These are phyloP conservation scores for Thalassophryne amazonica DNA, from an alignment of 2,797 vertebrate species.

Conservation along the genomic window DNA sequence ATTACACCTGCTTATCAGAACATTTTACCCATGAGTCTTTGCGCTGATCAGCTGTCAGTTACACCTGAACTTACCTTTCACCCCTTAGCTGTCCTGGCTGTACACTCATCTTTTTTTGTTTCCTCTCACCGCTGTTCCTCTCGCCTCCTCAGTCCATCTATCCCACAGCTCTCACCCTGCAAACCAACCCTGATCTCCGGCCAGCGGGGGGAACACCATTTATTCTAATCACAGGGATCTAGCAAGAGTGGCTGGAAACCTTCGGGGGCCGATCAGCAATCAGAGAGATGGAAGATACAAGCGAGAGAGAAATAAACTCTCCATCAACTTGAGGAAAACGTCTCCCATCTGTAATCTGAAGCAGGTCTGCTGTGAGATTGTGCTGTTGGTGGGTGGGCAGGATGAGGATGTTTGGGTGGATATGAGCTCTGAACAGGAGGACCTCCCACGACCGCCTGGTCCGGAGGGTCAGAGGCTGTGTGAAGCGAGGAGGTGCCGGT, in stretches of 20 bases:
- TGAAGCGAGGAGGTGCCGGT: neutral
- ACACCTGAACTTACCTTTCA: neutral
- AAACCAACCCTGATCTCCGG: conserved; percentile 39
- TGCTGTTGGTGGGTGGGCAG: conserved; percentile 12
- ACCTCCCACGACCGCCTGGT: conserved; percentile 41
- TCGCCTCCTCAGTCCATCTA: conserved; percentile 13
- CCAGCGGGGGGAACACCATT: conserved; percentile 49
- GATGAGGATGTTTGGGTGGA: neutral
- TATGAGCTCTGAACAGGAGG: neutral
- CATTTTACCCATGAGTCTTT: no score
- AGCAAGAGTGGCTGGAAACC: conserved; percentile 60
- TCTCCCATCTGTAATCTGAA: conserved; percentile 31
- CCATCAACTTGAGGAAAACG: conserved; percentile 56
- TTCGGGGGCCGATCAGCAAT: conserved; percentile 66
- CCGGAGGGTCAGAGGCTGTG: neutral
- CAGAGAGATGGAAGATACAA: conserved; percentile 53
- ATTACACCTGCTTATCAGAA: no score
- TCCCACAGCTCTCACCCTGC: conserved; percentile 24
- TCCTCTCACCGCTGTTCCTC: conserved; percentile 9
- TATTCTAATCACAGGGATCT: conserved; percentile 79
- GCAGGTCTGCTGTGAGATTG: conserved; percentile 32
- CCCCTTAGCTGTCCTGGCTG: neutral
- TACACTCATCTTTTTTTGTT: neutral
- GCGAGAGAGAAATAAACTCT: conserved; percentile 52
- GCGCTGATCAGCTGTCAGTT: no score